Evolutionary conservation across 2,888 invertebrate species (phyloP).

Genomic region (Crocallis elinguaria): DNA sequence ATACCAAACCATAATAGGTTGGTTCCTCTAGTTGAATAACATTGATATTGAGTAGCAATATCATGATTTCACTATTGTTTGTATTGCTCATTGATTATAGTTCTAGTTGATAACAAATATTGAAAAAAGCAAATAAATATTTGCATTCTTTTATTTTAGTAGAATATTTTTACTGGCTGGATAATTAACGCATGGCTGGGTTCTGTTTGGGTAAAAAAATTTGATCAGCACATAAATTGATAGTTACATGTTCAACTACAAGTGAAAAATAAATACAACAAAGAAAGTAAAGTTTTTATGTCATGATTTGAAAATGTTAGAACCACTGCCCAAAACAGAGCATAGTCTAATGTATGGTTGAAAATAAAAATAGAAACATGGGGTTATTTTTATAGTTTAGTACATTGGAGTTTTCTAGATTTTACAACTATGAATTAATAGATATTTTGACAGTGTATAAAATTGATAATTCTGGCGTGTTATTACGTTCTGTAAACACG

Average conservation of each 20-base stretch:
- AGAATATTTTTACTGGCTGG: neutral
- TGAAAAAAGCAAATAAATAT: neutral
- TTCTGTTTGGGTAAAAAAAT: neutral
- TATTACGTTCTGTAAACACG: no score
- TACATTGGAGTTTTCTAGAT: neutral
- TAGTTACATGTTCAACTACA: neutral
- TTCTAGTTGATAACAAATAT: neutral
- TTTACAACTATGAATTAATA: neutral
- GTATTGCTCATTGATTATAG: neutral
- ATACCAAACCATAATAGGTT: no score
- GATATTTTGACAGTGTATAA: no score
- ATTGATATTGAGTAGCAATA: no score
- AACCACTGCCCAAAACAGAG: neutral
- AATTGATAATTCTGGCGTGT: no score
- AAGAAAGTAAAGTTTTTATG: neutral
- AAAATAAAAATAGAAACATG: neutral
- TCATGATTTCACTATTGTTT: no score
- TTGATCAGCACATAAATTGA: neutral
- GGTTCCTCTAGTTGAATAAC: no score
- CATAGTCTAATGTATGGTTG: neutral
- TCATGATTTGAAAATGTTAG: neutral
- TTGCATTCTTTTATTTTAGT: neutral
- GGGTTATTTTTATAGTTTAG: neutral
- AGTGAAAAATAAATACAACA: neutral
- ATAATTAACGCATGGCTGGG: neutral